A percentile compares a stretch with the other conserved stretches of the same genome.
phyloP scores from a whole-genome alignment of 2,888 invertebrate species.

The Watsonalla binaria region DNA sequence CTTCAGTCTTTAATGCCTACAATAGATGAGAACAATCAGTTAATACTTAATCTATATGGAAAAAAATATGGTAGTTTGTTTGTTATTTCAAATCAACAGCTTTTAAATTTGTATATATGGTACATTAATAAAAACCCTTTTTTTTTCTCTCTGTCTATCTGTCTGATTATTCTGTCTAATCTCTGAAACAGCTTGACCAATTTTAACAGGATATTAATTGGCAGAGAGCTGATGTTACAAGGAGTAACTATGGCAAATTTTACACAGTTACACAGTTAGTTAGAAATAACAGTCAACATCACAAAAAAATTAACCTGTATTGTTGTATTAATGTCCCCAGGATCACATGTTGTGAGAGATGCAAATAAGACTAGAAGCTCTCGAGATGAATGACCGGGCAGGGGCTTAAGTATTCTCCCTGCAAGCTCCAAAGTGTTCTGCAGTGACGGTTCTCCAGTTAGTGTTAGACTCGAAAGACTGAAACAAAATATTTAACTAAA shows the following conservation, averaged over 20 bases:
- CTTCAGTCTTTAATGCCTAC: constrained; percentile 85
- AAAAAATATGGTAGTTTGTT: too few species aligned
- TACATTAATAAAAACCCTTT: too few species aligned
- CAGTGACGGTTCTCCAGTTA: constrained; percentile 95
- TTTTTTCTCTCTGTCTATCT: too few species aligned
- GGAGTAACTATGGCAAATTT: too few species aligned
- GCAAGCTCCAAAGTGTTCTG: constrained; percentile 97
- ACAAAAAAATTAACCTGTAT: constrained; percentile 55
- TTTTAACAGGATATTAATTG: too few species aligned
- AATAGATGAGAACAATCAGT: constrained; percentile 32
- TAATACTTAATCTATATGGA: constrained; percentile 1
- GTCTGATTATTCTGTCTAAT: too few species aligned
- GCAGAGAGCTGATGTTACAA: too few species aligned
- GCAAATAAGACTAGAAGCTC: constrained; percentile 96
- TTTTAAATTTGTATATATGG: too few species aligned
- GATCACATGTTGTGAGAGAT: constrained; percentile 98
- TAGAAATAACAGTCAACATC: constrained; percentile 1
- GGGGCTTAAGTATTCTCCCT: constrained; percentile 87
- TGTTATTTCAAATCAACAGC: too few species aligned
- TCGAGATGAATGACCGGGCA: constrained; percentile 96
- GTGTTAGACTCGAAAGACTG: constrained; percentile 80
- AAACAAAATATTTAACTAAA: neutral
- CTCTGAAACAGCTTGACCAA: too few species aligned
- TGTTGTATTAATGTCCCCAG: constrained; percentile 92
- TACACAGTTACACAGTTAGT: too few species aligned